These are phyloP conservation scores for Loriculus beryllinus DNA, from an alignment of 2,797 vertebrate species.

Conservation along the genomic window DNA sequence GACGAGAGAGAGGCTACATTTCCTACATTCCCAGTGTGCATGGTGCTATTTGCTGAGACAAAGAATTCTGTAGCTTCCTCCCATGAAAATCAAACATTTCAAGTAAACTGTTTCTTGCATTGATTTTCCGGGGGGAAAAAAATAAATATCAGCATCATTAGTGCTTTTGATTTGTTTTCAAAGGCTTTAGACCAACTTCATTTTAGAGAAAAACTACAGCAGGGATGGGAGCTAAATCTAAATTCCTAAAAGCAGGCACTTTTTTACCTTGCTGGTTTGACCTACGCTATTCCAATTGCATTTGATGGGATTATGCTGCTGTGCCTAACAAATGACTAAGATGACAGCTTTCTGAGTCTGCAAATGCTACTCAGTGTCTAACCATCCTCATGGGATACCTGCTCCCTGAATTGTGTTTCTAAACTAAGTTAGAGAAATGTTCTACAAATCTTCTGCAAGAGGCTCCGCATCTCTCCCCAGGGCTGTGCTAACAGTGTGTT, in stretches of 20 bases:
- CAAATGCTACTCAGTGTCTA: not conserved
- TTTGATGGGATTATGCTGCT: not conserved
- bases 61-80: not conserved
- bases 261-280: not conserved
- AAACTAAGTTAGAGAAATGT: not conserved
- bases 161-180: not conserved
- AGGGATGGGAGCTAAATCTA: not conserved
- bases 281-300: not conserved
- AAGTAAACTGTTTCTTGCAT: not conserved
- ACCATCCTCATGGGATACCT: not conserved
- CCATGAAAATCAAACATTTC: conserved; percentile 3
- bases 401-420: not conserved
- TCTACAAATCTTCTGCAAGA: not conserved
- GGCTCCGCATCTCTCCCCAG: not conserved
- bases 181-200: not conserved
- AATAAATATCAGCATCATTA: not conserved
- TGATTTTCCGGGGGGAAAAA: not conserved
- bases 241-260: not conserved
- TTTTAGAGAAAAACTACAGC: not conserved
- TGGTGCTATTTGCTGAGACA: not conserved
- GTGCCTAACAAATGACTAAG: not conserved
- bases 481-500: not conserved
- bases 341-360: not conserved
- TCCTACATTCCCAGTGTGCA: not conserved
- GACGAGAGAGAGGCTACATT: not conserved